A percentile compares a stretch with the other conserved stretches of the same genome.
phyloP scores from a whole-genome alignment of 2,888 invertebrate genomes.

The Glaucopsyche alexis region DNA sequence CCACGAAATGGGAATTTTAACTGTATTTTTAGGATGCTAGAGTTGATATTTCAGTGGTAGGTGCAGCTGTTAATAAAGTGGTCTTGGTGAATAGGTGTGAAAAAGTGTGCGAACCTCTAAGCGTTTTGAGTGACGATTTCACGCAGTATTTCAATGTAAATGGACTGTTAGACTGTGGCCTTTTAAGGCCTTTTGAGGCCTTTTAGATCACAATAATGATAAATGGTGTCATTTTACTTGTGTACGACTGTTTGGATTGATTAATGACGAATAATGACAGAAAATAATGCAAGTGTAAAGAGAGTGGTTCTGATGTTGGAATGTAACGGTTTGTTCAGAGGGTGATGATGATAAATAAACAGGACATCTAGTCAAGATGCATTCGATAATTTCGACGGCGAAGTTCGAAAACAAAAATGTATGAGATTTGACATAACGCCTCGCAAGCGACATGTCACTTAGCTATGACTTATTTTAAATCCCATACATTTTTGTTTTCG shows the following conservation, averaged over 20 bases:
- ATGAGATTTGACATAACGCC: too few relatives aligned
- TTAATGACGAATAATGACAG: slow-evolving; percentile 8
- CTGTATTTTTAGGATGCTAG: background rate
- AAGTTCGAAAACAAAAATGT: too few relatives aligned
- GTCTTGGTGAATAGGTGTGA: slow-evolving; percentile 39
- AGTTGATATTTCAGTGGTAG: slow-evolving; percentile 13
- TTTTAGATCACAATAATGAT: slow-evolving; percentile 63
- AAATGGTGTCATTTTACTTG: slow-evolving; percentile 46
- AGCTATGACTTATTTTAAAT: too few relatives aligned
- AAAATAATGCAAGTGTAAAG: too few relatives aligned
- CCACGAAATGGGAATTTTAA: slow-evolving; percentile 4
- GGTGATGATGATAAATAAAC: too few relatives aligned
- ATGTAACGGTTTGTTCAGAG: too few relatives aligned
- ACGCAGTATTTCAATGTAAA: slow-evolving; percentile 55
- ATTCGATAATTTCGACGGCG: too few relatives aligned
- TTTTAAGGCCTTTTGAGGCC: slow-evolving; percentile 74
- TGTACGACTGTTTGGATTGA: slow-evolving; percentile 18
- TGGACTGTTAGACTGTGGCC: slow-evolving; percentile 56
- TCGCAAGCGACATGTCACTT: too few relatives aligned
- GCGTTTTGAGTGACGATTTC: slow-evolving; percentile 57
- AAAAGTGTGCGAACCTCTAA: slow-evolving; percentile 61
- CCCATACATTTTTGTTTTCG: too few relatives aligned
- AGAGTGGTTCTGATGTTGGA: too few relatives aligned
- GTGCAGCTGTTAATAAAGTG: slow-evolving; percentile 20
- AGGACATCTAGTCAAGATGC: too few relatives aligned